Evolutionary conservation across 2,888 invertebrate species (phyloP), one percentile per base, ranked within the genome.

Genomic region (Encarsia formosa): DNA sequence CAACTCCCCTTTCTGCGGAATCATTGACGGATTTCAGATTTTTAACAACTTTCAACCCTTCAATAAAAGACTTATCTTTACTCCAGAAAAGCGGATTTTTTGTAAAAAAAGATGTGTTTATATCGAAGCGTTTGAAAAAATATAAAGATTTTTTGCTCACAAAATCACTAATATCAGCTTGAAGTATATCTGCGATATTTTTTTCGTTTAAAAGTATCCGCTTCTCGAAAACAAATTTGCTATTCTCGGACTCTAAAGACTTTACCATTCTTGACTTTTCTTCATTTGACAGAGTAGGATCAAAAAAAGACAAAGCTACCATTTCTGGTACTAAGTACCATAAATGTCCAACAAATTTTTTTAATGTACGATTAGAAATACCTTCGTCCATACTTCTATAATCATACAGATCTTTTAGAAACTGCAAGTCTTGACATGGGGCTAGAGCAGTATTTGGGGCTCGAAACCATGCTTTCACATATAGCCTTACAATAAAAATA

Each of bases 401-500:
- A 11, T 34, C 8, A 18, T 15, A 15, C 18, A 34, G 13, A 15
- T n/a, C 8, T 20, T 40, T 20, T 8, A 48, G n/a, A 15, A 32
- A 22, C 13, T 38, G 3, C 19, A 46, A 26, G 40, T 51, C 51
- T 20, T 29, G 19, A 31, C 32, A 40, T 13, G 46, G 46, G 16
- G 46, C 46, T 31, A 20, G n/a, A 11, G 26, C 23, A 46, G 40
- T 40, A 39, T 18, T 13, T 20, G 51, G 22, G 19, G 51, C 32
- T 39, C 23, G 31, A 32, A 39, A 51, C 40, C 46, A 51, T 11
- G 34, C 40, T 46, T 45, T 16, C 3, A 46, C 39, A 26, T 46
- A 40, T 24, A 51, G 13, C 15, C 23, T 22, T 5, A 45, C 32
- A 18, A 51, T 31, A 46, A 51, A 51, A 16, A 39, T 46, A 34